Evolutionary conservation across 2,888 invertebrate species (phyloP), one percentile per base, ranked within the genome.

Genomic region (Andrena hattorfiana): DNA sequence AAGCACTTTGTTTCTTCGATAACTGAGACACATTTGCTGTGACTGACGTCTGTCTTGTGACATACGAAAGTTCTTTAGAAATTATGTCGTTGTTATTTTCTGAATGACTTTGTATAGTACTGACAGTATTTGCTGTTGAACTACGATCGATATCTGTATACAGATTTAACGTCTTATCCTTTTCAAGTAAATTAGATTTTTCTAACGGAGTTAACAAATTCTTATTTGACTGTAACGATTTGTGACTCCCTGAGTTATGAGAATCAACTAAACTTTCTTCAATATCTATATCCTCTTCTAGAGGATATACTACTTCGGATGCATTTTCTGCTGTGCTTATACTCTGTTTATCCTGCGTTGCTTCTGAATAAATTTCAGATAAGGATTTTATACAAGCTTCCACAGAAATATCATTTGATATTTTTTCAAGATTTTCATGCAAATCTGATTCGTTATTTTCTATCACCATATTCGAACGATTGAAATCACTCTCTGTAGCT

Each of bases 331-430:
- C 49, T 20, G 23, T 20, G 26, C 28, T 86, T 16, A 69, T 64
- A 60, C 81, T 86, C 59, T 73, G 51, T 62, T 66, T 51, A 54
- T 35, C 23, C 8, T 49, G 66, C 20, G 84, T 7, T 63, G 64
- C 20, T 80, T 87, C 66, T 0, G 90, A 89, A 69, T 91, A 87
- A 68, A 91, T 90, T 71, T 90, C 89, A 0, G 92, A 91, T 51
- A 91, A 84, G 1, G 90, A 91, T 75, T 88, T 89, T 6, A 87
- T 84, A 51, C 89, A 89, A 20, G 80, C 88, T 42, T 90, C 89
- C 7, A 85, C 66, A 3, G 90, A 90, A 77, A 84, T 85, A 74
- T 90, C 88, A 30, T 89, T 88, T 0, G 91, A 87, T 2, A 89
- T 35, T 16, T 90, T 87, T 60, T 91, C 89, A 51, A 90, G 89